Evolutionary conservation across 92 coral and sea anemone species (phyloP).

Genomic region (Epizoanthus fatuus): DNA sequence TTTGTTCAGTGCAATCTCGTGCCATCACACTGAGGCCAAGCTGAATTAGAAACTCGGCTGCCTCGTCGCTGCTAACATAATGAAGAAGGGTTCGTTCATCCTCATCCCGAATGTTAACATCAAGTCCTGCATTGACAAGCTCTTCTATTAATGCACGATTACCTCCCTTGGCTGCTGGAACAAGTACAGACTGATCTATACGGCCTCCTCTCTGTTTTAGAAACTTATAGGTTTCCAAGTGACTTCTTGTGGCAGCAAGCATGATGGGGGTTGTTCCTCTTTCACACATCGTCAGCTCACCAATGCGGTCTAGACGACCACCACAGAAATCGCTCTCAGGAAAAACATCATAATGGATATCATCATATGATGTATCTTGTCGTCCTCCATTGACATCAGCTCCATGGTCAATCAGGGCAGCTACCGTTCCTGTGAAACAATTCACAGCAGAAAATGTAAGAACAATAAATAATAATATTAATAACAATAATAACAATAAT

Average conservation of each 20-base stretch:
- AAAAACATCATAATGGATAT: not conserved
- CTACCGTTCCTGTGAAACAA: not conserved
- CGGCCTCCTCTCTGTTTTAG: not conserved
- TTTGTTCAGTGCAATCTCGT: not conserved
- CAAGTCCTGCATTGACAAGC: not conserved
- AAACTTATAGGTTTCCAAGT: not conserved
- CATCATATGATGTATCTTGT: not conserved
- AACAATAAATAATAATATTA: too few species aligned
- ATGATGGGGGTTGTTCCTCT: constrained; percentile 3
- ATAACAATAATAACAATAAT: too few species aligned
- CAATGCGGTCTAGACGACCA: not conserved
- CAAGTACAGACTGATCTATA: not conserved
- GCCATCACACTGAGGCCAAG: constrained; percentile 5
- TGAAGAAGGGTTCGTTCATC: not conserved
- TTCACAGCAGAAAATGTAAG: too few species aligned
- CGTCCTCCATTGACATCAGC: not conserved
- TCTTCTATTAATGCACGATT: not conserved
- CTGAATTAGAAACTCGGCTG: constrained; percentile 1
- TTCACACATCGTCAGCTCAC: not conserved
- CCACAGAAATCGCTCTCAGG: constrained; percentile 5
- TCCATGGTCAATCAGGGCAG: not conserved
- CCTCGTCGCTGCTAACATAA: not conserved
- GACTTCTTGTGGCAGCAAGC: constrained; percentile 28
- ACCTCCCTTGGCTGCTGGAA: constrained; percentile 26
- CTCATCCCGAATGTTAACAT: not conserved